Evolutionary conservation across 2,888 invertebrate species (phyloP), one percentile per base, ranked within the genome.

Genomic region (Cheilosia pagana): DNA sequence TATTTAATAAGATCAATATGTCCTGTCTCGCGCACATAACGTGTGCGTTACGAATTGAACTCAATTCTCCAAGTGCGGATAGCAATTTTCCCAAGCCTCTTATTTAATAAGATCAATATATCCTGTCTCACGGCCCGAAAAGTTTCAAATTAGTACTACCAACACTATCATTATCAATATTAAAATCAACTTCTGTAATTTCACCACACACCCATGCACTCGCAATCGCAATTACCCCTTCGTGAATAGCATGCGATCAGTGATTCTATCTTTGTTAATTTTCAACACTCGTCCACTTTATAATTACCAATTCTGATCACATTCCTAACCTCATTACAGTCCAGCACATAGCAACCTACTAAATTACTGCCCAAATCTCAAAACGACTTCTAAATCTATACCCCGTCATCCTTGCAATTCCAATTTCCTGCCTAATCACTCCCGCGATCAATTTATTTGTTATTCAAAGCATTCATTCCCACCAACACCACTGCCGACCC

Each of bases 351-450:
- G 70, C 70, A 63, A 62, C 70, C 48, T 35, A 70, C 63, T 63
- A 75, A 78, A 78, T 70, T 77, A 70, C 71, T 43, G 55, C 55
- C 77, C 50, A 55, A 74, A 74, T 74, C 48, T 74, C 16, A n/a
- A 74, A 62, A 41, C 16, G 16, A 67, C 23, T 43, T 53, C 53
- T 2, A 35, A 43, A 50, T 35, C 35, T 45, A 21, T 50, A 28
- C 43, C 12, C 45, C 45, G 43, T 53, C 72, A 81, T 59, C 41
- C 78, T 23, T 45, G 53, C 59, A 74, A 68, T 68, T 74, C 10
- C 67, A 81, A 81, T 81, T 81, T 62, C 62, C 74, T 81, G 55
- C 62, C 74, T 81, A 75, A 81, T 81, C 81, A 63, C 62, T 57
- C 52, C 63, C 16, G 25, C 74, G 63, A 81, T 81, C 74, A 75